Conservation (phyloP, 2,888 invertebrate species). For the Microplitis manilae region DNA sequence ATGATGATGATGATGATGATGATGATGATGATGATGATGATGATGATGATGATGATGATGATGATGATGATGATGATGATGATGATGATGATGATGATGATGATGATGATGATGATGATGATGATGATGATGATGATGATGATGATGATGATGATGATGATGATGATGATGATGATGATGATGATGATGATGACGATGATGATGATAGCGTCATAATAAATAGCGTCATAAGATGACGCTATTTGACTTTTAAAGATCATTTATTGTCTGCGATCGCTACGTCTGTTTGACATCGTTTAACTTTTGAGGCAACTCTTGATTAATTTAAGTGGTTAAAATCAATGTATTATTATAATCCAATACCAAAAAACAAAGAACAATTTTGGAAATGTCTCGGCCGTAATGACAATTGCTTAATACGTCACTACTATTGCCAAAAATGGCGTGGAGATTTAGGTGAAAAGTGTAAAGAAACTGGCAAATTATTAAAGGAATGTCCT, state of each 20-base stretch:
- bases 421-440: slow-evolving; percentile 4
- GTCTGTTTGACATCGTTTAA: slow-evolving; percentile 17
- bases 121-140: no score
- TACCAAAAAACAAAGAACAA: slow-evolving; percentile 4
- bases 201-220: no score
- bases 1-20: no score
- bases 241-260: slow-evolving; percentile 17
- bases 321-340: slow-evolving; percentile 24
- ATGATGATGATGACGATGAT: slow-evolving; percentile 8
- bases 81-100: not conserved
- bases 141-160: no score
- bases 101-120: no score
- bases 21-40: no score
- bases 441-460: not conserved
- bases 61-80: not conserved
- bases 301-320: slow-evolving; percentile 23
- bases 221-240: not conserved
- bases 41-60: no score
- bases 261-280: slow-evolving; percentile 12
- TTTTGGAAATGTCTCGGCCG: not conserved
- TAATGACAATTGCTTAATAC: not conserved
- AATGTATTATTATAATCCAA: slow-evolving; percentile 12
- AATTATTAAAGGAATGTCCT: not conserved
- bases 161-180: slow-evolving; percentile 14
- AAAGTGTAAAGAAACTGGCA: not conserved